phyloP scores from a whole-genome alignment of 2,797 vertebrate species.

The Mormyrops boulengeri region DNA sequence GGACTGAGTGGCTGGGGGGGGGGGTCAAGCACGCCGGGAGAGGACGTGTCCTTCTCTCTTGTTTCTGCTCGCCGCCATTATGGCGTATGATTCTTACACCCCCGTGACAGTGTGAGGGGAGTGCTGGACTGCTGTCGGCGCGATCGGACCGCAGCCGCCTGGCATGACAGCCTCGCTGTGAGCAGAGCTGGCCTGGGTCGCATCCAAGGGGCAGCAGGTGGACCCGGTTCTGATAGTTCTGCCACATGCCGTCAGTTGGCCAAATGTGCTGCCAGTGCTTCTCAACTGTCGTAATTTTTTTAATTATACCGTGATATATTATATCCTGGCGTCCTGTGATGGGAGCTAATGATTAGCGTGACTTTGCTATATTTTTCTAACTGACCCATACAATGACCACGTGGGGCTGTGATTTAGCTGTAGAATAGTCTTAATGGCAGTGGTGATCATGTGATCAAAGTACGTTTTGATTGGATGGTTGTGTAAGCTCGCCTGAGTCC shows the following conservation, averaged over 20 bases:
- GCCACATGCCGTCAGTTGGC: background rate
- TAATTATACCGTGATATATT: background rate
- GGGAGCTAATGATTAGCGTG: background rate
- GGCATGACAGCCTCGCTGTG: background rate
- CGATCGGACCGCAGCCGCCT: background rate
- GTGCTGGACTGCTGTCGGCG: background rate
- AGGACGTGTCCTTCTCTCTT: background rate
- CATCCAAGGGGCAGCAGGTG: background rate
- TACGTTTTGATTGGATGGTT: background rate
- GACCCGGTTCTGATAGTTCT: background rate
- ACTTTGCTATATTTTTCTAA: background rate
- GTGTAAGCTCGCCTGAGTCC: background rate
- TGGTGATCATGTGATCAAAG: too few species aligned
- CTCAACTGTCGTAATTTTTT: background rate
- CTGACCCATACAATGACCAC: background rate
- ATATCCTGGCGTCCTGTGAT: background rate
- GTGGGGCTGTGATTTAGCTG: background rate
- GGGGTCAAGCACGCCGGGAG: background rate
- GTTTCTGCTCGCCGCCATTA: background rate
- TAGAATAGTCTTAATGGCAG: background rate
- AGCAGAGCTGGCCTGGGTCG: background rate
- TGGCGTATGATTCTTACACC: background rate
- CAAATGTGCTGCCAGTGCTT: background rate
- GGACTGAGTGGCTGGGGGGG: background rate
- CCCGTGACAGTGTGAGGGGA: background rate